A percentile compares a stretch with the other conserved stretches of the same genome.
Conservation (phyloP, 2,888 invertebrate genomes). For the Drosophila longiperda region DNA sequence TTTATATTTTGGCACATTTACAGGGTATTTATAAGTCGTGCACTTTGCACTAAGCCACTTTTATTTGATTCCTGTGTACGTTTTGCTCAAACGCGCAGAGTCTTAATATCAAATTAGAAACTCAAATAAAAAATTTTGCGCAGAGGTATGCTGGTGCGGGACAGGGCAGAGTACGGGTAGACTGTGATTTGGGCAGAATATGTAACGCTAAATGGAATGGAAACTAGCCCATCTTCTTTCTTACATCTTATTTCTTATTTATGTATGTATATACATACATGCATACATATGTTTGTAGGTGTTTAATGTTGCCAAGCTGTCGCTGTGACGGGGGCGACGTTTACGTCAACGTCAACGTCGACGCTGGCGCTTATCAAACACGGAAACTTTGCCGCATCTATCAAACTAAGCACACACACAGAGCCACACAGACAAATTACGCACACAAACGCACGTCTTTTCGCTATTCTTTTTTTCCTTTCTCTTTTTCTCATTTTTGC, state of each 20-base stretch:
- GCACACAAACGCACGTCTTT: constrained; percentile 6
- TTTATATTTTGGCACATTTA: background rate
- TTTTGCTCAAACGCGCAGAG: constrained; percentile 12
- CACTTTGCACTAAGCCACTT: background rate
- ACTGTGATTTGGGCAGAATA: background rate
- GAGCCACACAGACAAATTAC: background rate
- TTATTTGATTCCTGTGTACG: constrained; percentile 2
- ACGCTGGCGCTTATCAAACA: constrained; percentile 69
- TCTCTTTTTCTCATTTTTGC: constrained; percentile 6
- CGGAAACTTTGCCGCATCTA: constrained; percentile 68
- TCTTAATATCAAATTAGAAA: constrained; percentile 68
- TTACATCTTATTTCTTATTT: constrained; percentile 20
- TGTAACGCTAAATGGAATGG: constrained; percentile 2
- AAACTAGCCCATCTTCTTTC: constrained; percentile 21
- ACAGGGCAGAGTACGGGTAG: background rate
- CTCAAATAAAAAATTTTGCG: constrained; percentile 66
- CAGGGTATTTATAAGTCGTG: background rate
- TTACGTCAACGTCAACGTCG: constrained; percentile 23
- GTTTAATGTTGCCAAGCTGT: constrained; percentile 57
- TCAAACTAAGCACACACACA: constrained; percentile 43
- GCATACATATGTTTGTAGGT: constrained; percentile 3
- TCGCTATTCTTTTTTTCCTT: constrained; percentile 6
- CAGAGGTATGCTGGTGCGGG: constrained; percentile 12
- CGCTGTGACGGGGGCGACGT: constrained; percentile 8
- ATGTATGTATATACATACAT: background rate